Base-by-base conservation (phyloP, 2,888 invertebrate species). In the Amphimallon solstitiale region DNA sequence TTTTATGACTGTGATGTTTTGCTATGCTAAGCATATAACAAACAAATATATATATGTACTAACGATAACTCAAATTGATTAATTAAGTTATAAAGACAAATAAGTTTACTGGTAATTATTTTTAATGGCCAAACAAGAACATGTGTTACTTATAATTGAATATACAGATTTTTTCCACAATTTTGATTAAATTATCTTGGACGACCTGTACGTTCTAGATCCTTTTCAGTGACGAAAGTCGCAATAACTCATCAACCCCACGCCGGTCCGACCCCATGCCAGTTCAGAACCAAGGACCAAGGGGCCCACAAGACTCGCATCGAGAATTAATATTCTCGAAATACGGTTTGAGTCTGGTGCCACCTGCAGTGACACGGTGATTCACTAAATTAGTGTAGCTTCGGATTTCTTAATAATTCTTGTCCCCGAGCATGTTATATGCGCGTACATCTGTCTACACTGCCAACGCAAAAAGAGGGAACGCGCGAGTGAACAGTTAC, bases 211-310 rank as follows among this genome's bases (percentile, higher is more conserved):
- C 38, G 54, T 40, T 54, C 40, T 38, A 54, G 54, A 56, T n/a
- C 35, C 14, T 51, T 34, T 56, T 65, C 70, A 67, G 71, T 71
- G 71, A 69, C 70, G 70, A 68, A 70, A 67, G 71, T 69, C 69
- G 62, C 67, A 71, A 73, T 75, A 74, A 75, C 68, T 75, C 73
- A 74, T 69, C 70, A 71, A 72, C 73, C 80, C 81, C 79, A 76
- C 80, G 77, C 77, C 75, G 72, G 77, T 72, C 77, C 79, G 82
- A 80, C 81, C 83, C 79, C 80, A 80, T 79, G 79, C 80, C 79
- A 79, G 78, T 78, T 14, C 12, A 19, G 54, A 51, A n/a, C 38
- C 38, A 38, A n/a, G 19, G 54, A 21, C 40, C 38, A 38, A n/a
- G n/a, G n/a, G n/a, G 23, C 5, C 40, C 54, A 19, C 54, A 12